Base-by-base conservation (phyloP, 2,888 invertebrate species). In the Aphidius colemani region DNA sequence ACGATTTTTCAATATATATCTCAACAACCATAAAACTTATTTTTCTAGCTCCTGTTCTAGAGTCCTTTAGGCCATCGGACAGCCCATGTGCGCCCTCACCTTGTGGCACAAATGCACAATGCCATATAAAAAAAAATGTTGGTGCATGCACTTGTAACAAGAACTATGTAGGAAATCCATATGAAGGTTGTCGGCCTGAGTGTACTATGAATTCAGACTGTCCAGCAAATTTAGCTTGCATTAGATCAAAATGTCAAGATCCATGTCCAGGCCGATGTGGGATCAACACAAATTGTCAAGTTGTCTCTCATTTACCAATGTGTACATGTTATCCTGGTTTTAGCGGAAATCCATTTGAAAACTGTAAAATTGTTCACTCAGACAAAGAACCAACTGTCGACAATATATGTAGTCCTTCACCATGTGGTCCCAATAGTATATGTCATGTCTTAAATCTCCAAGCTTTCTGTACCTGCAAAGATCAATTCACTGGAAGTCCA, bases 121-220 rank as follows among this genome's bases (percentile, higher is more conserved):
- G 93, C 76, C 86, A 88, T 40, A 88, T 89, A 74, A 84, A 86
- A 40, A 91, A 92, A 75, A 86, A 86, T 30, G 89, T 89, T 75
- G 90, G 91, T 4, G 89, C 88, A 8, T 94, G 94, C 77, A 89
- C 90, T 40, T 94, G 94, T 77, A 83, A 90, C 75, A 86, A 89
- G 4, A 86, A 86, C 67, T 92, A 89, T 72, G 83, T 89, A 46
- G 93, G 93, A 48, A 87, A 88, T 73, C 92, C 93, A 46, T 91
- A 85, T 66, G 80, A 85, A 41, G 83, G 83, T 55, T 85, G 84
- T 68, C 75, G 83, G 53, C 83, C 84, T 7, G 85, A 85, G 69
- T 86, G 86, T 67, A 74, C 71, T 6, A 75, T 81, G 51, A 83
- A 84, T 67, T 78, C 81, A 3, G 85, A 85, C 44, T 86, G 86